Conservation (phyloP, 2,888 invertebrate genomes). For the Nudaria mundana region DNA sequence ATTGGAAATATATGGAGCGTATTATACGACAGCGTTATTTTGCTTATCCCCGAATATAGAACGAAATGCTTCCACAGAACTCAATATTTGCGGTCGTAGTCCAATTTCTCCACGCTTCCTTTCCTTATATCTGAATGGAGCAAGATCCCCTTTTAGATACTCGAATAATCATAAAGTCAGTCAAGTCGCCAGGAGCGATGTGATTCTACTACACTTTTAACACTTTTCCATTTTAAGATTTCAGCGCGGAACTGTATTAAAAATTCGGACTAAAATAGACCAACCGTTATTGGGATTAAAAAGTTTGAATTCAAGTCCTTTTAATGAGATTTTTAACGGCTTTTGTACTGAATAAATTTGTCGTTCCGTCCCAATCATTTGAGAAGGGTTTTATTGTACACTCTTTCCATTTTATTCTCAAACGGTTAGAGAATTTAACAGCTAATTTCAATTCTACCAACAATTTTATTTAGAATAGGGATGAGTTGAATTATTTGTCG, state of each 20-base stretch:
- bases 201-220: constrained; percentile 12
- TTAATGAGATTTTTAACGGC: constrained; percentile 49
- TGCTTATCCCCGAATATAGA: constrained; percentile 3
- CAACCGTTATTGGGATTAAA: constrained; percentile 33
- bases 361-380: constrained; percentile 44
- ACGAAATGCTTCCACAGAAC: not conserved
- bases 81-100: not conserved
- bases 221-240: constrained; percentile 23
- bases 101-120: not conserved
- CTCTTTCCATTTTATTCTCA: constrained; percentile 36
- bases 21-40: not conserved
- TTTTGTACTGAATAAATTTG: constrained; percentile 44
- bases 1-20: constrained; percentile 12
- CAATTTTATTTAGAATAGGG: constrained; percentile 17
- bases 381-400: constrained; percentile 39
- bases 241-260: constrained; percentile 21
- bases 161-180: not conserved
- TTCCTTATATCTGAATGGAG: not conserved
- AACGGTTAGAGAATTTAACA: constrained; percentile 19
- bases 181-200: not conserved
- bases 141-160: not conserved
- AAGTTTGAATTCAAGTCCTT: constrained; percentile 27
- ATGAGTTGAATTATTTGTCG: constrained; percentile 13
- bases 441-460: constrained; percentile 21
- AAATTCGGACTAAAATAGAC: constrained; percentile 35